Evolutionary conservation across 2,797 vertebrate genomes (phyloP).

Genomic region (Chloroceryle amazona): DNA sequence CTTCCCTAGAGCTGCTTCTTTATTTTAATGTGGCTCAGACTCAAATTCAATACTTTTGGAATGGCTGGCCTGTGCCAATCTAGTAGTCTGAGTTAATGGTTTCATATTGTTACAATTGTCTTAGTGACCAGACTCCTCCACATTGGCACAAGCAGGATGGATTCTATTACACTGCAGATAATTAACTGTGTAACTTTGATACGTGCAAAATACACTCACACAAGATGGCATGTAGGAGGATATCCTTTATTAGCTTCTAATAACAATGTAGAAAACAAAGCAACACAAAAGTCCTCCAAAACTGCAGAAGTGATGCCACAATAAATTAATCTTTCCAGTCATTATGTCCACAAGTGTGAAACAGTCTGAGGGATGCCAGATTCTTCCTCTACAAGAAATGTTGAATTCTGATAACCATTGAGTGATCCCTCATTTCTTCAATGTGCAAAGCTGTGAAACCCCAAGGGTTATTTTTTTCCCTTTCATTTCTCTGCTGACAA

Average conservation of each 20-base stretch:
- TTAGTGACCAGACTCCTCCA: not conserved
- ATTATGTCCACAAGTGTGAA: constrained; percentile 29
- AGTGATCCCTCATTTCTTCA: constrained; percentile 69
- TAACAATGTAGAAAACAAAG: not conserved
- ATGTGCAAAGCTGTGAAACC: constrained; percentile 73
- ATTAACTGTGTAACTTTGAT: not conserved
- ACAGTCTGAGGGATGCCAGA: constrained; percentile 34
- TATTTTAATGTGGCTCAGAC: not conserved
- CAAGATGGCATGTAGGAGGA: not conserved
- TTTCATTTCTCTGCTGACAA: constrained; percentile 75
- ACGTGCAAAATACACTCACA: not conserved
- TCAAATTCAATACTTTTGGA: constrained; percentile 6
- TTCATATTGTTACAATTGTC: not conserved
- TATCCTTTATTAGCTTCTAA: not conserved
- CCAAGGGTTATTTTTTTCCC: constrained; percentile 67
- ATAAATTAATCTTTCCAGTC: constrained; percentile 15
- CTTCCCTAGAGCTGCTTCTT: constrained; percentile 10
- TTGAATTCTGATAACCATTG: constrained; percentile 63
- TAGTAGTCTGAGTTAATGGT: constrained; percentile 13
- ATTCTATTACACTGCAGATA: not conserved
- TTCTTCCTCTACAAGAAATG: constrained; percentile 49
- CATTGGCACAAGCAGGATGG: fast-evolving
- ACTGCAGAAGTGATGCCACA: not conserved
- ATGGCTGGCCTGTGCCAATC: not conserved
- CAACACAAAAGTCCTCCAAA: not conserved